Conservation (phyloP, 2,113 vertebrate genomes). For the Candoia aspera region DNA sequence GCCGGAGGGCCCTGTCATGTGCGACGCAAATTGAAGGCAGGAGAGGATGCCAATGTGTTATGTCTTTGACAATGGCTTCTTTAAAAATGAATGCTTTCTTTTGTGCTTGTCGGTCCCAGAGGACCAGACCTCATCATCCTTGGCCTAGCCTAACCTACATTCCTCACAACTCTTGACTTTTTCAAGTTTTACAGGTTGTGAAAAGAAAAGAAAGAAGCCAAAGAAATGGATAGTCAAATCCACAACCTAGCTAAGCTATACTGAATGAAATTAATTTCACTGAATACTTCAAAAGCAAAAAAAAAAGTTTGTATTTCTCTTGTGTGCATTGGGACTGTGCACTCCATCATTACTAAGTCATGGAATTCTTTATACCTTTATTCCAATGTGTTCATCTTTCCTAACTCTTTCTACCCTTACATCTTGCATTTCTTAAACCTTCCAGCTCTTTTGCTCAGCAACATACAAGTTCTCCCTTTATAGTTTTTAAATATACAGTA, state of each 20-base stretch:
- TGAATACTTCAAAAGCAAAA: neutral
- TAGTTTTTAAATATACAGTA: constrained; percentile 46
- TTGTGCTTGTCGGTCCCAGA: neutral
- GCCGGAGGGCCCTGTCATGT: neutral
- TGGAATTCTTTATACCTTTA: constrained; percentile 22
- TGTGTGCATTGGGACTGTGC: neutral
- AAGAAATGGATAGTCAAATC: constrained; percentile 1
- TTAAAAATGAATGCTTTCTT: constrained; percentile 46
- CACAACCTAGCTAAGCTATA: neutral
- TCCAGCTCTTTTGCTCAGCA: neutral
- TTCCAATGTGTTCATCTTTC: neutral
- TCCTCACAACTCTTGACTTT: constrained; percentile 19
- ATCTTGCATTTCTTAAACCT: neutral
- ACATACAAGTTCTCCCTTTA: constrained; percentile 22
- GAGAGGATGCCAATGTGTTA: constrained; percentile 1
- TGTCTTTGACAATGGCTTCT: constrained; percentile 32
- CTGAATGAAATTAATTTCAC: neutral
- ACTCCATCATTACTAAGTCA: constrained; percentile 37
- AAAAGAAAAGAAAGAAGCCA: neutral
- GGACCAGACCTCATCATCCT: neutral
- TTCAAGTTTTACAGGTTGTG: constrained; percentile 15
- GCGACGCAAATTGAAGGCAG: constrained; percentile 32
- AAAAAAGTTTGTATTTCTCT: neutral
- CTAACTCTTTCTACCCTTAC: constrained; percentile 16
- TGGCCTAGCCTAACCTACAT: constrained; percentile 38